Evolutionary conservation across 2,888 invertebrate species (phyloP), one percentile per base, ranked within the genome.

Genomic region (Latrodectus elegans): DNA sequence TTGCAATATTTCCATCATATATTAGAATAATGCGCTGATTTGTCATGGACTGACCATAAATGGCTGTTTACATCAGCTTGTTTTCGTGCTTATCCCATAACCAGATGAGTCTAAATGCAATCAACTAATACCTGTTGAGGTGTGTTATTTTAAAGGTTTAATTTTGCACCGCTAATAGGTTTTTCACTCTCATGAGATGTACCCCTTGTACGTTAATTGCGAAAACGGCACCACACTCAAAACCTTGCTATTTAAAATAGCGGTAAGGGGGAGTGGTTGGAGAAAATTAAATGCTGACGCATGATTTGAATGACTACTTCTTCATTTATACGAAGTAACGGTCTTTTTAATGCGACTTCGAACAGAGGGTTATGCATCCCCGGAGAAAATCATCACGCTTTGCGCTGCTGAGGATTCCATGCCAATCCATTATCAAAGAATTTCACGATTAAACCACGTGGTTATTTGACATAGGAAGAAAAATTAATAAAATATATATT

Each of bases 271-370:
- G 22, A 67, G 53, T n/a, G 77, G 52, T 38, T 14, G 17, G 60
- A 65, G 67, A 70, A 84, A 84, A 84, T 84, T 84, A 84, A 84
- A 84, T 65, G 84, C 74, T 84, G 84, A 84, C 84, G 84, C 84
- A 84, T 84, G 84, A 79, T 74, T 70, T 68, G 84, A 84, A 84
- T 84, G 64, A 74, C 68, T 68, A 83, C 65, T 83, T 70, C 70
- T 74, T 75, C 75, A 83, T 70, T 76, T 65, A 65, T 76, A 17
- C 17, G 14, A 49, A 65, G 51, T 76, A 64, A 65, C 76, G 76
- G 65, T n/a, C 65, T 17, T 17, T 76, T 76, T 76, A 65, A 65
- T 49, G 76, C n/a, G 17, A 11, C 9, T 6, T 8, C 64, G 64
- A 22, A 15, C n/a, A 76, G 38, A 17, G 76, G 76, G 76, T 38